These are phyloP conservation scores for Paguma larvata DNA, from an alignment of 2,797 vertebrate genomes.

Conservation along the genomic window DNA sequence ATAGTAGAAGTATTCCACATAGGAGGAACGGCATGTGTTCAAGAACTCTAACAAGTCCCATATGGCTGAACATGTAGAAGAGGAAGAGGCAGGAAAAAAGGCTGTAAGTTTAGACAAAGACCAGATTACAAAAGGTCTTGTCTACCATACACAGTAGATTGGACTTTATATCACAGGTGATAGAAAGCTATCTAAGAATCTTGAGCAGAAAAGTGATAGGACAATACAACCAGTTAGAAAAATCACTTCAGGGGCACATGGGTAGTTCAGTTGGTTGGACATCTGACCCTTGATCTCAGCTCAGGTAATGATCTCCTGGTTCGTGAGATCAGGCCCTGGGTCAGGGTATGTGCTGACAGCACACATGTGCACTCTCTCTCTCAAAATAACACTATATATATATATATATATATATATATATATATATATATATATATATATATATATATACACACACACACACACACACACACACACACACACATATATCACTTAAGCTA, in stretches of 20 bases:
- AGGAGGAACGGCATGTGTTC: background rate
- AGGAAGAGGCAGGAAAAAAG: background rate
- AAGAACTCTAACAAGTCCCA: slow-evolving; percentile 18
- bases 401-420: too few species aligned
- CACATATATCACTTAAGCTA: background rate
- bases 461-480: too few species aligned
- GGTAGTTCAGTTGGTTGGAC: too few species aligned
- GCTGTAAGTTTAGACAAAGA: background rate
- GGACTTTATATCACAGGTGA: background rate
- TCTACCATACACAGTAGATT: background rate
- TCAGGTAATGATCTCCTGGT: too few species aligned
- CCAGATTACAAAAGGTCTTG: background rate
- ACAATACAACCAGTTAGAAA: background rate
- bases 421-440: too few species aligned
- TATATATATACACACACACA: too few species aligned
- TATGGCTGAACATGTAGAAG: slow-evolving; percentile 11
- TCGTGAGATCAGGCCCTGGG: too few species aligned
- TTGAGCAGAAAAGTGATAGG: slow-evolving; percentile 2
- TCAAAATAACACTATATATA: too few species aligned
- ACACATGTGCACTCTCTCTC: too few species aligned
- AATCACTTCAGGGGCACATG: background rate
- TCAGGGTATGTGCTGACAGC: too few species aligned
- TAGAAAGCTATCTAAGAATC: background rate
- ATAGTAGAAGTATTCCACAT: background rate
- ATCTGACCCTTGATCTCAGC: too few species aligned